Percentiles rank a stretch among this genome's conserved stretches.
phyloP scores from a whole-genome alignment of 2,888 invertebrate species.

The Incurvaria masculella region DNA sequence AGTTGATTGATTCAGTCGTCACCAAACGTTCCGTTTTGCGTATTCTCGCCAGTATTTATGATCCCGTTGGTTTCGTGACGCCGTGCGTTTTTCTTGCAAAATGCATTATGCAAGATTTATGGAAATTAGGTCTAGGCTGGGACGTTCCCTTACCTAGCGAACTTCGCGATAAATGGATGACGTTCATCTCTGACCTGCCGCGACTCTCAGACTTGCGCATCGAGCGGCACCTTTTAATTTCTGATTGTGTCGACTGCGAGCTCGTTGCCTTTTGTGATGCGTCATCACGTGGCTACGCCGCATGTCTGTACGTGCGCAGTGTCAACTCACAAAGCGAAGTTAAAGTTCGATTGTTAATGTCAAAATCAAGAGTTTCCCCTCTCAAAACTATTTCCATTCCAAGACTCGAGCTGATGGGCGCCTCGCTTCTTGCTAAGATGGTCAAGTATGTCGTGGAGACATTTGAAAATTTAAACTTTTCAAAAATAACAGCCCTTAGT shows the following conservation, averaged over 20 bases:
- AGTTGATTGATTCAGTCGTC: not conserved
- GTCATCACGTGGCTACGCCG: slow-evolving; percentile 8
- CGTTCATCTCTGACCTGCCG: not conserved
- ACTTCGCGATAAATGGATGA: slow-evolving; percentile 4
- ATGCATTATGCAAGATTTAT: slow-evolving; percentile 11
- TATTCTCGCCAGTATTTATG: slow-evolving; percentile 9
- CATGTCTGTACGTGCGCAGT: slow-evolving; percentile 6
- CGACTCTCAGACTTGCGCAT: not conserved
- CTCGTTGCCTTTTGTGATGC: slow-evolving; percentile 4
- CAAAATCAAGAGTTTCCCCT: slow-evolving; percentile 11
- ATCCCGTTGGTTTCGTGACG: slow-evolving; percentile 11
- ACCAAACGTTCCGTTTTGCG: slow-evolving; percentile 9
- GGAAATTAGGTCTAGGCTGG: slow-evolving; percentile 7
- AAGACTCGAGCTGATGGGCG: slow-evolving; percentile 11
- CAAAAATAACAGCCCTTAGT: not conserved
- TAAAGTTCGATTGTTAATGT: slow-evolving; percentile 3
- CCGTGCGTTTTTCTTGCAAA: slow-evolving; percentile 9
- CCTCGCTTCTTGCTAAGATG: slow-evolving; percentile 9
- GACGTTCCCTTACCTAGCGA: slow-evolving; percentile 8
- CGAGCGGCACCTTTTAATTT: not conserved
- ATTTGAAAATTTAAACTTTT: not conserved
- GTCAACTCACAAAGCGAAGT: slow-evolving; percentile 1
- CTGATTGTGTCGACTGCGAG: not conserved
- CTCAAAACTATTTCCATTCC: slow-evolving; percentile 9
- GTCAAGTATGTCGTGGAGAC: not conserved